Evolutionary conservation across 2,888 invertebrate genomes (phyloP).

Genomic region (Yponomeuta cagnagella): DNA sequence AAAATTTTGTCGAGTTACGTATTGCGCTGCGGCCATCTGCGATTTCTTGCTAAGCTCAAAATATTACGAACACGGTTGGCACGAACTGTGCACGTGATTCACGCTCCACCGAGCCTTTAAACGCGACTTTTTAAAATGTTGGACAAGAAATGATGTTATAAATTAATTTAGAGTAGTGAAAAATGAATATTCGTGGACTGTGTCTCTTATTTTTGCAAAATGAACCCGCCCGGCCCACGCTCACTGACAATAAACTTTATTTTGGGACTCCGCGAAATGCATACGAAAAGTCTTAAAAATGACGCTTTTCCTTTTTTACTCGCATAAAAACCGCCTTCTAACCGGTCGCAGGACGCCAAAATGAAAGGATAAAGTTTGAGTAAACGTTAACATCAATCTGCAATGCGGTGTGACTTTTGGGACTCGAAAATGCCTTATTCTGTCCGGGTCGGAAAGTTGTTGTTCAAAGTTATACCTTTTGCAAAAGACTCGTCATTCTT

Average conservation of each 20-base stretch:
- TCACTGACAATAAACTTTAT: slow-evolving; percentile 60
- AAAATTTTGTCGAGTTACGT: background rate
- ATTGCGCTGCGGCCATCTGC: background rate
- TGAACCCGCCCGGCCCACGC: slow-evolving; percentile 38
- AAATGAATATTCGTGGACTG: slow-evolving; percentile 3
- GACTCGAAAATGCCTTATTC: background rate
- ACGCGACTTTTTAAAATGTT: background rate
- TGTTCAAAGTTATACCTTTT: background rate
- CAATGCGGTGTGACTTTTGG: slow-evolving; percentile 8
- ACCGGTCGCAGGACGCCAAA: slow-evolving; percentile 46
- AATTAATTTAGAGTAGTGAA: slow-evolving; percentile 10
- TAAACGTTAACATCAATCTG: slow-evolving; percentile 35
- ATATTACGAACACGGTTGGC: background rate
- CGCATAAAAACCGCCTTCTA: slow-evolving; percentile 34
- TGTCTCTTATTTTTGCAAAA: slow-evolving; percentile 6
- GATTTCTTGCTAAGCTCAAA: background rate
- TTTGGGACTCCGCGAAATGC: slow-evolving; percentile 50
- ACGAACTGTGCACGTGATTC: background rate
- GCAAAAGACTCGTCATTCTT: background rate
- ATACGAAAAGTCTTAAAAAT: slow-evolving; percentile 44
- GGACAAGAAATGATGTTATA: slow-evolving; percentile 1
- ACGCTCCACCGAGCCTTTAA: background rate
- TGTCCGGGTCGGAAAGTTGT: background rate
- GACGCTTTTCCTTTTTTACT: slow-evolving; percentile 40
- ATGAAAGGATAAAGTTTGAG: slow-evolving; percentile 34